Base-by-base conservation (phyloP, 2,888 invertebrate species). In the Caenorhabditis doughertyi region DNA sequence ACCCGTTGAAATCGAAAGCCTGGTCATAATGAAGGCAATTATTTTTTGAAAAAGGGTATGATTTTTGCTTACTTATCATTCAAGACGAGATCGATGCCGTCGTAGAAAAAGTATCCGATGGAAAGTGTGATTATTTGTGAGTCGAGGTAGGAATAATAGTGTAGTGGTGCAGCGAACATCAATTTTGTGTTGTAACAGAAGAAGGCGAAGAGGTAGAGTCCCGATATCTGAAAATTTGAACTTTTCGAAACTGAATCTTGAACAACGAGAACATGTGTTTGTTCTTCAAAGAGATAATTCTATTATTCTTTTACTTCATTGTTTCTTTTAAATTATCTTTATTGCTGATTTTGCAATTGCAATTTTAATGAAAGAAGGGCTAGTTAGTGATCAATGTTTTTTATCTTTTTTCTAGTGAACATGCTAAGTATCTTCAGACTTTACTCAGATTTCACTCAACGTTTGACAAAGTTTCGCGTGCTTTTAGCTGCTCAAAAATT, bases 71-170 rank as follows among this genome's bases (percentile, higher is more conserved):
- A 86, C 87, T 87, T 87, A 72, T 87, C 87, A 58, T 87, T 82
- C 55, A 85, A 47, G 3, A 87, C 44, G n/a, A 87, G 70, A 71
- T 87, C 87, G 42, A 73, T 70, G 29, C 71, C 85, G 72, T 87
- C 87, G 65, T 87, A 85, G 64, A 87, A 79, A 67, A 87, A 87
- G 68, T 87, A 87, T 55, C 84, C 87, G n/a, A 87, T 70, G 8
- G 85, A 84, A 25, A 87, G 73, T 23, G 73, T 79, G 62, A 86
- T 70, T 25, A 86, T 84, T 25, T 86, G 86, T 13, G 85, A 76
- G 47, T 85, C 83, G 35, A 76, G 23, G 49, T 79, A 68, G 18
- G 81, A 67, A 58, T 84, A 87, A 49, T 85, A 87, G 47, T 87
- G 81, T 23, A 87, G 74, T 18, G 87, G 87, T 11, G 84, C 79